These are phyloP conservation scores for Falco cherrug DNA, from an alignment of 2,797 vertebrate species.

Conservation along the genomic window DNA sequence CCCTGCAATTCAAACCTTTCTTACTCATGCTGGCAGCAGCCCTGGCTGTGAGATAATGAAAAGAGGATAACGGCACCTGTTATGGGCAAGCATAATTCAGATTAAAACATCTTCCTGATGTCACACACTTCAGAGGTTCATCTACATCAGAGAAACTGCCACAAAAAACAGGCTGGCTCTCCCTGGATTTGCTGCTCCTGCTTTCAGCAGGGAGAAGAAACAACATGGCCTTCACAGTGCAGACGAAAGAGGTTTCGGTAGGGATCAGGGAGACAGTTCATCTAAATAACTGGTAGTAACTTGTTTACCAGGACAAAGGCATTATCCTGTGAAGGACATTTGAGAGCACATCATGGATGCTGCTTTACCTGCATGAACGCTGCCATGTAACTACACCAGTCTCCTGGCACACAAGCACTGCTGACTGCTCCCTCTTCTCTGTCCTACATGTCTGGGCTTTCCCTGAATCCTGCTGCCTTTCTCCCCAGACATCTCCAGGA, in stretches of 20 bases:
- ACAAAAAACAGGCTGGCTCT: neutral
- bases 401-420: neutral
- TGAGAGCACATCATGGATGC: neutral
- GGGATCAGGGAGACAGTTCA: neutral
- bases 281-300: neutral
- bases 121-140: constrained; percentile 25
- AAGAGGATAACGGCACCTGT: neutral
- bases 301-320: neutral
- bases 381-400: neutral
- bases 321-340: neutral
- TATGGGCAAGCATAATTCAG: constrained; percentile 14
- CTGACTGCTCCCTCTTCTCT: neutral
- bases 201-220: neutral
- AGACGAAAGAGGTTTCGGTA: neutral
- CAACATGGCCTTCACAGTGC: rapidly evolving
- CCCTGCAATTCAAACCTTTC: constrained; percentile 46
- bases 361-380: neutral
- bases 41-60: constrained; percentile 23
- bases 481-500: neutral
- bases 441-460: neutral
- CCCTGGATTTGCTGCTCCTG: neutral
- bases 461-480: neutral
- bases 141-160: neutral
- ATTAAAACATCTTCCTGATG: constrained; percentile 39
- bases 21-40: constrained; percentile 50